Base-by-base conservation (phyloP, 2,888 invertebrate species). In the Muschampia plurimacula region DNA sequence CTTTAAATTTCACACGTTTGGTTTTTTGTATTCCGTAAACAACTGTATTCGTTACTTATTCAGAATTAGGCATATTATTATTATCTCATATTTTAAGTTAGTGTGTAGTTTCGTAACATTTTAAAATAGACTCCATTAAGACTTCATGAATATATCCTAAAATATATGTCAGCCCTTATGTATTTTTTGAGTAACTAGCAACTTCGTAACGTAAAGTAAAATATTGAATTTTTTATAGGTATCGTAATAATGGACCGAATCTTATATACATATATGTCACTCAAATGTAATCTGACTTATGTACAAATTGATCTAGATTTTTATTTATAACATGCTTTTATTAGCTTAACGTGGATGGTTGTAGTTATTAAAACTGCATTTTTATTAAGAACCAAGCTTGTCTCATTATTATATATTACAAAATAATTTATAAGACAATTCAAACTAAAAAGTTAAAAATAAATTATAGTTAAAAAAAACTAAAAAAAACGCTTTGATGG, bases 251-350 rank as follows among this genome's bases (percentile, higher is more conserved):
- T 52, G 7, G 15, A 52, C 8, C 52, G 15, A 13, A 52, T 15
- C 2, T 52, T 15, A 60, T 41, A 15, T 44, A 36, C 22, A 57
- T 57, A 62, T 62, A 68, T 60, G 68, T 68, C 60, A 68, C 49
- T 62, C 10, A 32, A 49, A 36, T 44, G n/a, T 60, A 59, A 12
- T 32, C 36, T 36, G 46, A 60, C 12, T 49, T 22, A 60, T 46
- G 32, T 36, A 68, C 36, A 68, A 62, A 62, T 68, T 60, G 59
- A 46, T 68, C 67, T 60, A 68, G 15, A 44, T 68, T 67, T 67
- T 57, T 22, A 22, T 22, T 55, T 22, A 10, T 55, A 46, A 12
- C 13, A 13, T 3, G 13, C n/a, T n/a, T n/a, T n/a, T n/a, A n/a
- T n/a, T n/a, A n/a, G n/a, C n/a, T n/a, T n/a, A n/a, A n/a, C n/a